phyloP scores from a whole-genome alignment of 2,888 invertebrate genomes.

The Abscondita cerata region DNA sequence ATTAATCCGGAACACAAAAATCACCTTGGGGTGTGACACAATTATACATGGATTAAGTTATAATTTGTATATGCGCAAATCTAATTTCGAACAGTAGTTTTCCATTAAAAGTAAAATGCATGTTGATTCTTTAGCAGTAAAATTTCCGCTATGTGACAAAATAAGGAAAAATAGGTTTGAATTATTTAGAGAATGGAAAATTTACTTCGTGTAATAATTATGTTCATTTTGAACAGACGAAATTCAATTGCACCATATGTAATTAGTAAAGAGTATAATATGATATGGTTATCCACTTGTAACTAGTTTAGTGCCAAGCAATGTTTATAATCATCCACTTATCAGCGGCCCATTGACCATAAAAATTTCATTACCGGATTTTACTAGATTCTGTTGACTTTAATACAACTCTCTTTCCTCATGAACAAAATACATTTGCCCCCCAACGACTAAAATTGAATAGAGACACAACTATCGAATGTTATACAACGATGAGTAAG shows the following conservation, averaged over 20 bases:
- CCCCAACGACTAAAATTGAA: slow-evolving; percentile 43
- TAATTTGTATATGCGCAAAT: no score
- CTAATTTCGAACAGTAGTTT: no score
- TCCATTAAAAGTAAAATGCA: no score
- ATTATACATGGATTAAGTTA: no score
- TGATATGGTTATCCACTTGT: slow-evolving; percentile 43
- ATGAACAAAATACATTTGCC: slow-evolving; percentile 50
- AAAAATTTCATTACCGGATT: slow-evolving; percentile 64
- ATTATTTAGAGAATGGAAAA: background rate
- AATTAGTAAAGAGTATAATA: background rate
- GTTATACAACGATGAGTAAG: slow-evolving; percentile 18
- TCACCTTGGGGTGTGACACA: no score
- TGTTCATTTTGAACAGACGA: background rate
- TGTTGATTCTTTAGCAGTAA: background rate
- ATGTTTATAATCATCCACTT: slow-evolving; percentile 47
- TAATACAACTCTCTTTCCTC: slow-evolving; percentile 51
- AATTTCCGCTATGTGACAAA: background rate
- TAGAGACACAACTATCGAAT: slow-evolving; percentile 14
- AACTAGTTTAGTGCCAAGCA: slow-evolving; percentile 52
- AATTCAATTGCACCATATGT: background rate
- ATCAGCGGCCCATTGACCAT: slow-evolving; percentile 67
- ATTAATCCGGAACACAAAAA: no score
- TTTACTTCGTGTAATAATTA: background rate
- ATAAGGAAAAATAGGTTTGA: background rate
- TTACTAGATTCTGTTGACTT: slow-evolving; percentile 61